phyloP scores from a whole-genome alignment of 2,888 invertebrate genomes.

The Rotaria macrura region DNA sequence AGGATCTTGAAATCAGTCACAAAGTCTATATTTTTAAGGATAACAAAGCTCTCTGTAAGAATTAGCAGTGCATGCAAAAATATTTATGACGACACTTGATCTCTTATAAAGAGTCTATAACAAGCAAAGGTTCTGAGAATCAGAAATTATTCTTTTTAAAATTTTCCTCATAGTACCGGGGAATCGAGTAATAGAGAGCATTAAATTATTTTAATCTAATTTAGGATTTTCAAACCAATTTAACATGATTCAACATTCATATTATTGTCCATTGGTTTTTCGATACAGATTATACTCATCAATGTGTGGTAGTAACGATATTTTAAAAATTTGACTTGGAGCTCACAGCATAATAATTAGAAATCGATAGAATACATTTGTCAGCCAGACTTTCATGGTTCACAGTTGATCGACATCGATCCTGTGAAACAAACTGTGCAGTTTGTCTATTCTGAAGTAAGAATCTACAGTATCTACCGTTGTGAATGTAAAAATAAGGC shows the following conservation, averaged over 20 bases:
- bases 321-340: not conserved
- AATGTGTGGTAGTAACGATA: not conserved
- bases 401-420: not conserved
- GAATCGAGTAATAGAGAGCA: too few relatives aligned
- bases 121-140: not conserved
- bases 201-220: not conserved
- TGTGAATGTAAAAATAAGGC: not conserved
- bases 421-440: not conserved
- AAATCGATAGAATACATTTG: not conserved
- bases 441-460: not conserved
- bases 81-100: too few relatives aligned
- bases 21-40: too few relatives aligned
- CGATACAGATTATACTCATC: not conserved
- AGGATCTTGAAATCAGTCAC: too few relatives aligned
- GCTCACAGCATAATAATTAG: too few relatives aligned
- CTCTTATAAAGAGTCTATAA: too few relatives aligned
- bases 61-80: too few relatives aligned
- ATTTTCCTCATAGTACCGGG: too few relatives aligned
- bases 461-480: not conserved
- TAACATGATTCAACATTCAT: not conserved
- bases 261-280: not conserved
- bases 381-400: not conserved
- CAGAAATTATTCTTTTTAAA: too few relatives aligned
- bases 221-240: not conserved
- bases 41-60: too few relatives aligned